These are phyloP conservation scores for Nibea coibor DNA, from an alignment of 2,113 vertebrate species.

Conservation along the genomic window DNA sequence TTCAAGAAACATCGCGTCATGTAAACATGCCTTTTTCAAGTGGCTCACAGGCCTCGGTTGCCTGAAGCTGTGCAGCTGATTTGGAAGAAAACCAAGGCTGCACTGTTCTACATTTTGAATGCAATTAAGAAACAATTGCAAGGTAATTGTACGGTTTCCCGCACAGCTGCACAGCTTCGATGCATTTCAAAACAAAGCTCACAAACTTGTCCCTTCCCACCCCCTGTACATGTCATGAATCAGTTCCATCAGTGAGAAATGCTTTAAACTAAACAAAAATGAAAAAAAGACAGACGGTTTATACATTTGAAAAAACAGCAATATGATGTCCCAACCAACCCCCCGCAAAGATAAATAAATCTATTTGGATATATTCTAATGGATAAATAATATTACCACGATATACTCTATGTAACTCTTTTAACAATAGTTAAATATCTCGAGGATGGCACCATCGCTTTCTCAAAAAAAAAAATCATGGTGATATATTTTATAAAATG, in stretches of 20 bases:
- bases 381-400: conserved; percentile 74
- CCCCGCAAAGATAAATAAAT: conserved; percentile 75
- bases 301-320: conserved; percentile 66
- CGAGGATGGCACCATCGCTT: conserved; percentile 81
- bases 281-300: conserved; percentile 65
- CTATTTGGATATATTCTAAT: conserved; percentile 77
- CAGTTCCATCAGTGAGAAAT: conserved; percentile 61
- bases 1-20: conserved; percentile 69
- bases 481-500: conserved; percentile 71
- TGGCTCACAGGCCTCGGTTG: conserved; percentile 58
- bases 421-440: conserved; percentile 68
- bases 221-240: conserved; percentile 12
- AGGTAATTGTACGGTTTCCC: background rate
- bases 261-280: conserved; percentile 55
- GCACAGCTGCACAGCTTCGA: conserved; percentile 63
- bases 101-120: conserved; percentile 23
- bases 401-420: conserved; percentile 68
- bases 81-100: conserved; percentile 33
- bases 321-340: conserved; percentile 50
- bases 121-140: conserved; percentile 5
- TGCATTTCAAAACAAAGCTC: conserved; percentile 38
- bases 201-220: conserved; percentile 28
- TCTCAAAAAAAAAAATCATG: conserved; percentile 61
- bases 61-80: conserved; percentile 63
- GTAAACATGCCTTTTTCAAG: conserved; percentile 82